Evolutionary conservation across 2,113 vertebrate genomes (phyloP).

Genomic region (Tachysurus vachellii): DNA sequence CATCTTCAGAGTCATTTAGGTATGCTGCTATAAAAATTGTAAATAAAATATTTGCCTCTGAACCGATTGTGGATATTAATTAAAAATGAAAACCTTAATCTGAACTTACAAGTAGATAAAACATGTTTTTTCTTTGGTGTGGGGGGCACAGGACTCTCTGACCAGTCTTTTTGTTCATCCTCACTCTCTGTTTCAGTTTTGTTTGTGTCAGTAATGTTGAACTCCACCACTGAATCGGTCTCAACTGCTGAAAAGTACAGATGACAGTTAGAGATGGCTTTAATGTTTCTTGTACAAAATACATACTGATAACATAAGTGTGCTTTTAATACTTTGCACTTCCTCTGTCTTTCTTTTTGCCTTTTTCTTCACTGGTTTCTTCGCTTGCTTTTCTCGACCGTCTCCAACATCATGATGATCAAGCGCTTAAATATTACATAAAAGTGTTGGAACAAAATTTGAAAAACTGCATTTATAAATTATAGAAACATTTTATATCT

Average conservation of each 20-base stretch:
- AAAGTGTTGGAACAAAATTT: not conserved
- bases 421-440: slow-evolving; percentile 48
- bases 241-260: slow-evolving; percentile 46
- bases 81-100: not conserved
- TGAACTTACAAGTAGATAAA: slow-evolving; percentile 57
- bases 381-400: slow-evolving; percentile 53
- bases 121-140: slow-evolving; percentile 63
- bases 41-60: not conserved
- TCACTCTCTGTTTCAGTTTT: slow-evolving; percentile 52
- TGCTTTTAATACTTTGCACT: slow-evolving; percentile 50
- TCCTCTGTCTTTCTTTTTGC: slow-evolving; percentile 61
- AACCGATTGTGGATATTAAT: not conserved
- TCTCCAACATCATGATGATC: slow-evolving; percentile 49
- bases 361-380: slow-evolving; percentile 60
- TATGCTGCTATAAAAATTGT: slow-evolving; percentile 62
- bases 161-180: slow-evolving; percentile 54
- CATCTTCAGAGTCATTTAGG: slow-evolving; percentile 68
- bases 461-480: not conserved
- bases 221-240: slow-evolving; percentile 51
- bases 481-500: not conserved
- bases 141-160: slow-evolving; percentile 37
- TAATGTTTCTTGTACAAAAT: slow-evolving; percentile 25
- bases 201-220: slow-evolving; percentile 48
- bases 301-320: not conserved
- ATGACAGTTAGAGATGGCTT: not conserved